phyloP scores from a whole-genome alignment of 2,888 invertebrate species.

The Arctia plantaginis region DNA sequence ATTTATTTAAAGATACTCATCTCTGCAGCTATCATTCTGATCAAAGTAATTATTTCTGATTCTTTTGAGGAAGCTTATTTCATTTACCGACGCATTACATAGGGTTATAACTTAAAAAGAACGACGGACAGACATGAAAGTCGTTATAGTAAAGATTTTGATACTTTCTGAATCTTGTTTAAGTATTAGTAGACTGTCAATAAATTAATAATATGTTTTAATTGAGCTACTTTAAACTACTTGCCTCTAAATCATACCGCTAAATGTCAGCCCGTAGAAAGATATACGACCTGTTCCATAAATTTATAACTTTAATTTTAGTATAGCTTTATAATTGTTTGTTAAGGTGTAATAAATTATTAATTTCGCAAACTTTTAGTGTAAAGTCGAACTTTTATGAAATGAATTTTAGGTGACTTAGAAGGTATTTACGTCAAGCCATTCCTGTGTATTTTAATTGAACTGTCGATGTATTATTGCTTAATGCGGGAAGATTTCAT shows the following conservation, averaged over 20 bases:
- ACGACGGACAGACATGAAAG: background rate
- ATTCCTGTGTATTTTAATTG: background rate
- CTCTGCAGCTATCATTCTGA: no score
- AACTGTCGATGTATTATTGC: background rate
- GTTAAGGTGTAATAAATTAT: conserved; percentile 15
- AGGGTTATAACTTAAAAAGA: background rate
- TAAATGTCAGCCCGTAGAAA: conserved; percentile 2
- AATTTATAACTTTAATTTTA: conserved; percentile 15
- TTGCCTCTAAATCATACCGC: conserved; percentile 4
- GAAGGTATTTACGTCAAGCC: conserved; percentile 1
- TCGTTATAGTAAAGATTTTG: background rate
- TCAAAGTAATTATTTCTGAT: no score
- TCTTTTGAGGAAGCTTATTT: no score
- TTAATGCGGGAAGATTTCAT: conserved; percentile 11
- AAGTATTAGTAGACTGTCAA: no score
- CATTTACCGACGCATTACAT: no score
- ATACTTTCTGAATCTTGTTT: background rate
- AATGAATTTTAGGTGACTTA: conserved; percentile 20
- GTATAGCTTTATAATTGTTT: conserved; percentile 11
- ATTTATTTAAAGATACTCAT: no score
- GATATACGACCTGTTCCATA: conserved; percentile 11
- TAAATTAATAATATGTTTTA: background rate
- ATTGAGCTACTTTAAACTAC: conserved; percentile 11
- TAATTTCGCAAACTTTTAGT: conserved; percentile 18
- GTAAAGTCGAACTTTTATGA: conserved; percentile 12